Evolutionary conservation across 1,140 invertebrate species (phyloP).

Genomic region (Euura lappo): DNA sequence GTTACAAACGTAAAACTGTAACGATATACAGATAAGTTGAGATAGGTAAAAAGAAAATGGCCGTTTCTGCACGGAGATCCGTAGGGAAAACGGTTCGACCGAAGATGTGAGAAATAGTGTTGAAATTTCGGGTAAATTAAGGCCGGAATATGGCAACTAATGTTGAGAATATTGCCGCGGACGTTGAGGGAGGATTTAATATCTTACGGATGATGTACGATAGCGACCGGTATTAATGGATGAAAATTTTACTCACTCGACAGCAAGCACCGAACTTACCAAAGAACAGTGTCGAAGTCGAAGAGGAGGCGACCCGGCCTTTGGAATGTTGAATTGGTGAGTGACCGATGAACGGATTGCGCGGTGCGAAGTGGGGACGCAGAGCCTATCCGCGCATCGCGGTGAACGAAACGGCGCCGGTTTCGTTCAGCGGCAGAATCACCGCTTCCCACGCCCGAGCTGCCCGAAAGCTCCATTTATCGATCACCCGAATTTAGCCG

Average conservation of each 20-base stretch:
- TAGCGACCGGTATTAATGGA: neutral
- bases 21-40: neutral
- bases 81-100: too few relatives aligned
- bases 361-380: slow-evolving; percentile 8
- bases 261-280: slow-evolving; percentile 61
- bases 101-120: neutral
- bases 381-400: slow-evolving; percentile 19
- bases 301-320: slow-evolving; percentile 66
- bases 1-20: neutral
- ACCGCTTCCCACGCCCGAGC: slow-evolving; percentile 29
- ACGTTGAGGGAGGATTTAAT: neutral
- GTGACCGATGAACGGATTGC: slow-evolving; percentile 58
- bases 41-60: neutral
- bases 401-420: slow-evolving; percentile 28
- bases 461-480: slow-evolving; percentile 41
- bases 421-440: slow-evolving; percentile 37
- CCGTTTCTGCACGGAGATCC: neutral
- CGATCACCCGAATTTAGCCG: slow-evolving; percentile 58
- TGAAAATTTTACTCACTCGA: slow-evolving; percentile 16
- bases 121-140: neutral
- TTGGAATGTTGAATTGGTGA: slow-evolving; percentile 71
- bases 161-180: neutral
- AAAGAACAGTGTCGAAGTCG: slow-evolving; percentile 65
- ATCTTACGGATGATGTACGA: neutral
- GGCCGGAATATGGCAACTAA: neutral